phyloP scores from a whole-genome alignment of 2,113 vertebrate genomes.

The Nerophis lumbriciformis region DNA sequence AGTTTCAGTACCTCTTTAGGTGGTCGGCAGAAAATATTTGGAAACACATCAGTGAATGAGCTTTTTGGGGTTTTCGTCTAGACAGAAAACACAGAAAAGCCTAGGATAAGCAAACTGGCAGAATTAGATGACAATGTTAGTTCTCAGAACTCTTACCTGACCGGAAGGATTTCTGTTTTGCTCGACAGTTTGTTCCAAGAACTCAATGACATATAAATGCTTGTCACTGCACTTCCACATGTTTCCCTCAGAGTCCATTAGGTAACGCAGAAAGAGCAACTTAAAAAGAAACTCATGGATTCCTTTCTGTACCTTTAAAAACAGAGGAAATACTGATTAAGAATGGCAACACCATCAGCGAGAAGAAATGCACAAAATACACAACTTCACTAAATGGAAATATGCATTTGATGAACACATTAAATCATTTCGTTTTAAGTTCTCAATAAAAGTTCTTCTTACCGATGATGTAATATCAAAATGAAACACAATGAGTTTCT shows the following conservation, averaged over 20 bases:
- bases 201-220: conserved; percentile 86
- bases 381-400: no score
- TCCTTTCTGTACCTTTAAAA: conserved; percentile 80
- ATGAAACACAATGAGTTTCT: conserved; percentile 78
- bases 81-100: not conserved
- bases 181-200: conserved; percentile 65
- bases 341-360: no score
- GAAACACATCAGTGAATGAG: conserved; percentile 81
- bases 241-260: conserved; percentile 80
- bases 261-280: conserved; percentile 81
- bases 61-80: conserved; percentile 51
- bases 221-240: conserved; percentile 83
- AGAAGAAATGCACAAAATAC: not conserved
- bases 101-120: not conserved
- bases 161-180: conserved; percentile 41
- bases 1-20: conserved; percentile 84
- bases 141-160: conserved; percentile 57
- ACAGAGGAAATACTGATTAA: conserved; percentile 19
- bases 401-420: no score
- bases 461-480: conserved; percentile 92
- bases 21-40: conserved; percentile 80
- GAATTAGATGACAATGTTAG: not conserved
- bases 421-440: no score
- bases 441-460: conserved; percentile 29
- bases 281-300: conserved; percentile 89